These are phyloP conservation scores for Tretioscincus oriximinensis DNA, from an alignment of 2,113 vertebrate genomes.

Conservation along the genomic window DNA sequence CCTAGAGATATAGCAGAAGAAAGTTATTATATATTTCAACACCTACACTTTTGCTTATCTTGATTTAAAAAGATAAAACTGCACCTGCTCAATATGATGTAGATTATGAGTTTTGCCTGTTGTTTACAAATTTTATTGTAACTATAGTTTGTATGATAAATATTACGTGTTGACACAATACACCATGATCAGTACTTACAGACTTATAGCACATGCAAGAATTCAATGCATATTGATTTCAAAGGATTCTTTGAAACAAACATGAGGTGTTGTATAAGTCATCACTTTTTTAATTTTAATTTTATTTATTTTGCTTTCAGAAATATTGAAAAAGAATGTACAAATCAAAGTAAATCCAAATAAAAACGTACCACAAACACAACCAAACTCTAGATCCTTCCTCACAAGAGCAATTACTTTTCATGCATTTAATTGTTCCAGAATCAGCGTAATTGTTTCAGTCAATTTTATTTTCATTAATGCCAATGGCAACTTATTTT, in stretches of 20 bases:
- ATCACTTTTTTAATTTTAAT: too few relatives aligned
- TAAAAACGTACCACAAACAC: too few relatives aligned
- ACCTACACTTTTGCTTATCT: not conserved
- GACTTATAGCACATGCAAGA: not conserved
- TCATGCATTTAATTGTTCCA: too few relatives aligned
- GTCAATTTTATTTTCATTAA: too few relatives aligned
- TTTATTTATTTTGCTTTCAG: too few relatives aligned
- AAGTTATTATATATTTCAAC: not conserved
- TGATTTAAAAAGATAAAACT: not conserved
- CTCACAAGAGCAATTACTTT: too few relatives aligned
- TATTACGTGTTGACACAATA: not conserved
- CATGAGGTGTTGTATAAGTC: not conserved
- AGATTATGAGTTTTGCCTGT: not conserved
- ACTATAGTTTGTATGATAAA: not conserved
- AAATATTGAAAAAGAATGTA: too few relatives aligned
- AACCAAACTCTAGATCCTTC: too few relatives aligned
- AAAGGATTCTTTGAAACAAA: too few relatives aligned
- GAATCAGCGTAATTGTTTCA: too few relatives aligned
- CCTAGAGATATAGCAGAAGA: constrained; percentile 77
- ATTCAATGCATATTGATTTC: not conserved
- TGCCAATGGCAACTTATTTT: too few relatives aligned
- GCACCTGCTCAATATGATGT: constrained; percentile 7
- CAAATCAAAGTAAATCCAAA: too few relatives aligned
- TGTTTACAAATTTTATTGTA: not conserved
- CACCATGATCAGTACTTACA: not conserved